Evolutionary conservation across 1,140 invertebrate species (phyloP), one percentile per base, ranked within the genome.

Genomic region (Drosophila varians): DNA sequence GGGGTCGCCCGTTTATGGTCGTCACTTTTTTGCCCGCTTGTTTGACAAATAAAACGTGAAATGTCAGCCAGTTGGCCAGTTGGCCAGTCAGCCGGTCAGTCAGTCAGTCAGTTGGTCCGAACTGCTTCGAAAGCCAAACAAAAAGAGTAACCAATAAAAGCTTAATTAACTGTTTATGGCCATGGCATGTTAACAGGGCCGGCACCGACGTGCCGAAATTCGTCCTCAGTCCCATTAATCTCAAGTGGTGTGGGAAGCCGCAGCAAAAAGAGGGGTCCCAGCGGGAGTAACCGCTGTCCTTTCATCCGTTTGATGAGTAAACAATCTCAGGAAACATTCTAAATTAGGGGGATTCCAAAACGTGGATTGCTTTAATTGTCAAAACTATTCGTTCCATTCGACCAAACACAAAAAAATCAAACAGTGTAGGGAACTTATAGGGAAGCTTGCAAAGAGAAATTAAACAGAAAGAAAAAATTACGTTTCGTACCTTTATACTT

Each of bases 141-240:
- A 82, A 88, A 80, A 77, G 82, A 87, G 77, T 82, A 74, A 75
- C 82, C 82, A 87, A 87, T 87, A 87, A 87, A 87, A 87, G 83
- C 83, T 87, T 87, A 87, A 87, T 87, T 87, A 87, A 87, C 82
- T 87, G 82, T 87, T 87, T 87, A 87, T 82, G 64, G 77, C 77
- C 82, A 87, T 86, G 72, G 76, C 82, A 87, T 84, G 80, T 76
- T 86, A 76, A 86, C 77, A 61, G 77, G 57, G 23, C 19, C 56
- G 53, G 52, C 40, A 56, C 55, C 68, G 74, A 70, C 71, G 64
- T 46, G 42, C 61, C 54, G 55, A 58, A 56, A 42, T 34, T 55
- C 72, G 55, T 62, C 70, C 48, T 49, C 45, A 48, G 64, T 45
- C n/a, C n/a, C 79, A 78, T 83, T 83, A 83, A 83, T 79, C 54